Percentiles rank a stretch among this genome's conserved stretches.
These are phyloP conservation scores for Microcebus ravelobensis DNA, from an alignment of 2,113 vertebrate genomes.

Conservation along the genomic window DNA sequence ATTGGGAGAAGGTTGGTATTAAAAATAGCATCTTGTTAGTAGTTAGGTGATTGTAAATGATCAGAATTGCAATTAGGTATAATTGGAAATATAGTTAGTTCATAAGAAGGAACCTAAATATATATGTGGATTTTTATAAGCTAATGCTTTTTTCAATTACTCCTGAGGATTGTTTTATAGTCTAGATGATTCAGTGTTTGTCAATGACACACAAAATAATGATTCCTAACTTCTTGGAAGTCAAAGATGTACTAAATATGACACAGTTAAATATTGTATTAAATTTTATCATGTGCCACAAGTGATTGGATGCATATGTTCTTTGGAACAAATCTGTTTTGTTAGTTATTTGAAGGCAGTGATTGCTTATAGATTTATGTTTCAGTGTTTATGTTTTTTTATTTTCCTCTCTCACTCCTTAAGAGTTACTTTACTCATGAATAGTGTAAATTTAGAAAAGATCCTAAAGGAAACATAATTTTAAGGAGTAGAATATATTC, in stretches of 20 bases:
- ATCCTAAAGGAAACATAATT: not conserved
- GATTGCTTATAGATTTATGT: not conserved
- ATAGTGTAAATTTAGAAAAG: not conserved
- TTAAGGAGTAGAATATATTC: not conserved
- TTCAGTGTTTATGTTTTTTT: not conserved
- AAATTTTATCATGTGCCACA: not conserved
- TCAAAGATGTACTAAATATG: not conserved
- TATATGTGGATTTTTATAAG: constrained; percentile 7
- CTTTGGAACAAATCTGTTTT: not conserved
- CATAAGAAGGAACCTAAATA: not conserved
- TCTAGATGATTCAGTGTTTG: not conserved
- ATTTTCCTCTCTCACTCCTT: not conserved
- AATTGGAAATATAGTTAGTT: constrained; percentile 33
- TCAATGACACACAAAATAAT: not conserved
- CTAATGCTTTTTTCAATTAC: constrained; percentile 11
- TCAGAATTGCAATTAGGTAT: not conserved
- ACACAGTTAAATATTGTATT: not conserved
- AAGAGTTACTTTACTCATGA: not conserved
- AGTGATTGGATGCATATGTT: not conserved
- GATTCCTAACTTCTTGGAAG: not conserved
- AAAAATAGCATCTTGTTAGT: not conserved
- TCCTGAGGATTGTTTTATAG: not conserved
- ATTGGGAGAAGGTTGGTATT: not conserved
- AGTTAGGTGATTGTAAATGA: constrained; percentile 21
- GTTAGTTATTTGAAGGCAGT: not conserved